Evolutionary conservation across 2,888 invertebrate genomes (phyloP), one percentile per base, ranked within the genome.

Genomic region (Alviniconcha strummeri): DNA sequence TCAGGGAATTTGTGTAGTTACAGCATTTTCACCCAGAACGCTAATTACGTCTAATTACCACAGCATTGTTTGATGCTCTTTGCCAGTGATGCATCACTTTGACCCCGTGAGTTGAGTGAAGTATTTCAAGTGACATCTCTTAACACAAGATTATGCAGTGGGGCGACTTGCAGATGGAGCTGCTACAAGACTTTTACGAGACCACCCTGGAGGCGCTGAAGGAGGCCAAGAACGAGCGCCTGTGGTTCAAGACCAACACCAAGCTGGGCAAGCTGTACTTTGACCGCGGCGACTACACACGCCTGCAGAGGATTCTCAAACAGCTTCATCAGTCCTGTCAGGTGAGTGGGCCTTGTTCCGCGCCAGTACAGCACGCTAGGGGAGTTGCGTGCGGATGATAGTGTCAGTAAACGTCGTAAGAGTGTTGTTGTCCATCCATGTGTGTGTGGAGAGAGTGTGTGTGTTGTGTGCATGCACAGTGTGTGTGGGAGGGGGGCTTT

Each of bases 201-300:
- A 99, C 94, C 64, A 95, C 95, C 4, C 89, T 95, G 60, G 94
- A 94, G 84, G 94, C 95, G 8, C 88, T 95, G 83, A 98, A 98
- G 94, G 99, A 99, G 95, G 99, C 99, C 1, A 99, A 99, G 94
- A 99, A 99, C 94, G 99, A 99, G 94, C 95, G 99, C 86, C 95
- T 99, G 83, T 99, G 99, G 99, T 99, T 99, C 94, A 99, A 99
- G 94, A 99, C 99, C 0, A 99, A 99, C 93, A 99, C 99, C 0
- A 99, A 99, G 95, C 95, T 99, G 89, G 99, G 99, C 78, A 99
- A 99, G 94, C 95, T 99, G 55, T 99, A 99, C 94, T 99, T 98
- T 92, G 99, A 99, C 94, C 95, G 99, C 85, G 97, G 96, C 81
- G 99, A 99, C 93, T 99, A 97, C 93, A 96, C 96, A 87, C 98